Evolutionary conservation across 2,888 invertebrate genomes (phyloP), one percentile per base, ranked within the genome.

Genomic region (Oxycera nigricornis): DNA sequence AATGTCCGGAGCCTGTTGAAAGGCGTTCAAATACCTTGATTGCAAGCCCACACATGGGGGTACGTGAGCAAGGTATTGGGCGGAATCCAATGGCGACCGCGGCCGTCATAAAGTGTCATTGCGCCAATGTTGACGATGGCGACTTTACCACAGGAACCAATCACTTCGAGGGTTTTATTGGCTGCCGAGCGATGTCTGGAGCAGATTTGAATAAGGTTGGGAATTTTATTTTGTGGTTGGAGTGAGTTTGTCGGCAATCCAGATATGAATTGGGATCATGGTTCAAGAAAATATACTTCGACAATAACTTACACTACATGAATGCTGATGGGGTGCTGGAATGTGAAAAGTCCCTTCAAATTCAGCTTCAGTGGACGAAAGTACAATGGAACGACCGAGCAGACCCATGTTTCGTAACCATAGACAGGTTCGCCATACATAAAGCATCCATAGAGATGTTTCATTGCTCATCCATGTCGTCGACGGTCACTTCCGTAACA

Each of bases 21-120:
- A 28, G 14, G 28, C 57, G 24, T 14, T 9, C 57, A 28, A 57
- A 46, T 7, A 46, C 17, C 46, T 46, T 46, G 17, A 14, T 46
- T 14, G 14, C 3, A 31, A 14, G 52, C 70, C 70, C 65, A 65
- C 65, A 65, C 65, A 39, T 30, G 24, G 20, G 22, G 2, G 24
- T 30, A 50, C 30, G 17, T 52, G 30, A 20, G 46, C 55, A 70
- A 31, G 52, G 70, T 30, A 31, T 35, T 22, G 57, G 28, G 41
- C 24, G 39, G 57, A 72, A 72, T 41, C 41, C 20, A 39, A 24
- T 20, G 6, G 28, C 39, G 57, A 17, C 72, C 41, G 41, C 39
- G 35, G 59, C 72, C 59, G 24, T 72, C 72, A 72, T 72, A 72
- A 72, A 72, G 39, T 72, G 72, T 72, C 59, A 72, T 72, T 57